Conservation (phyloP, 92 coral and sea anemone species). For the Nematostella vectensis region DNA sequence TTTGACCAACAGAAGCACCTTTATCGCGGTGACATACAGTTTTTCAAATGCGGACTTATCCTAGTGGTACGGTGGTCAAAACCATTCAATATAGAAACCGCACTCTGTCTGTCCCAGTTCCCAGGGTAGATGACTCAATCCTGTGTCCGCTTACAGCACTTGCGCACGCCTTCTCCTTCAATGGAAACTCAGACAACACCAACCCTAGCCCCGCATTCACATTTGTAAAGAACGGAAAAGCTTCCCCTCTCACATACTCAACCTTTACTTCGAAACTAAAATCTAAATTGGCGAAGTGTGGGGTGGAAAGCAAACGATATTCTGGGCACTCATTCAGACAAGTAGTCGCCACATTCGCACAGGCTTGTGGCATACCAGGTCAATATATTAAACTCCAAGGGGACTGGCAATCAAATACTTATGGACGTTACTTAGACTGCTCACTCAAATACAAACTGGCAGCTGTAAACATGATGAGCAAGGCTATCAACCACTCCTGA, state of each 20-base stretch:
- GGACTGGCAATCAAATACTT: constrained; percentile 23
- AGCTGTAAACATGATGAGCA: constrained; percentile 18
- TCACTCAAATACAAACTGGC: constrained; percentile 7
- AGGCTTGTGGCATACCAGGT: constrained; percentile 6
- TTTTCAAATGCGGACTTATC: constrained; percentile 27
- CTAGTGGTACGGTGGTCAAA: constrained; percentile 20
- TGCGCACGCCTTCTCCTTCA: constrained; percentile 4
- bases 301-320: constrained; percentile 4
- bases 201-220: constrained; percentile 12
- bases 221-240: neutral
- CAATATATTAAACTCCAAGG: constrained; percentile 23
- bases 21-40: constrained; percentile 7
- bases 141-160: constrained; percentile 9
- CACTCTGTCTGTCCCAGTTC: constrained; percentile 27
- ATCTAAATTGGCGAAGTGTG: constrained; percentile 9
- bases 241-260: constrained; percentile 4
- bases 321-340: constrained; percentile 25
- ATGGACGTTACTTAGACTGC: constrained; percentile 9
- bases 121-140: constrained; percentile 12
- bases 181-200: neutral
- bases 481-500: constrained; percentile 10
- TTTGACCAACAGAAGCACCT: constrained; percentile 21
- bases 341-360: constrained; percentile 28
- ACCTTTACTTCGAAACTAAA: constrained; percentile 12
- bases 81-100: constrained; percentile 23